Evolutionary conservation across 2,797 vertebrate genomes (phyloP).

Genomic region (Gephyroberyx darwinii): DNA sequence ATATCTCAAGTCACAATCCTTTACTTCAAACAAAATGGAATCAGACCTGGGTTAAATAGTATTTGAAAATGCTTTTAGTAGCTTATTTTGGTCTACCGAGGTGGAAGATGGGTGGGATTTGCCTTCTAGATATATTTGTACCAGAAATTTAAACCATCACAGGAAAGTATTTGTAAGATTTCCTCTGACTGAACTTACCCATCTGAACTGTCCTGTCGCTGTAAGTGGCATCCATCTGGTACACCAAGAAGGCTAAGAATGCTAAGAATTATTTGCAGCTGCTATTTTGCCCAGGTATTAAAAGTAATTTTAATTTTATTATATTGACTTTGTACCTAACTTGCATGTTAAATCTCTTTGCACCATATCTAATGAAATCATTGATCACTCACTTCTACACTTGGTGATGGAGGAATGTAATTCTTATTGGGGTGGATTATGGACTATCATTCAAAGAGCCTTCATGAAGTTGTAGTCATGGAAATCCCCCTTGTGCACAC

Average conservation of each 20-base stretch:
- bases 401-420: conserved; percentile 64
- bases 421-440: conserved; percentile 55
- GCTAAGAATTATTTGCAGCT: neutral
- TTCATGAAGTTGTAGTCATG: conserved; percentile 55
- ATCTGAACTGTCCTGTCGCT: too few relatives aligned
- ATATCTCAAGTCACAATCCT: neutral
- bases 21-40: neutral
- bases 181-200: too few relatives aligned
- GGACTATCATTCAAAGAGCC: conserved; percentile 49
- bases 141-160: too few relatives aligned
- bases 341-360: conserved; percentile 58
- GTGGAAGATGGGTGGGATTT: neutral
- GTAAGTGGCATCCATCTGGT: too few relatives aligned
- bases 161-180: too few relatives aligned
- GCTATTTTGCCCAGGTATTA: neutral
- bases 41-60: conserved; percentile 4
- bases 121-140: too few relatives aligned
- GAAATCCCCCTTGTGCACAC: conserved; percentile 72
- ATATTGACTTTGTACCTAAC: conserved; percentile 26
- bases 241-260: too few relatives aligned
- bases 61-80: conserved; percentile 3
- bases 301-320: neutral
- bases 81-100: neutral
- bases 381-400: conserved; percentile 48
- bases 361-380: conserved; percentile 50